These are phyloP conservation scores for Stegodyphus mimosarum DNA, from an alignment of 1,140 invertebrate species.

Conservation along the genomic window DNA sequence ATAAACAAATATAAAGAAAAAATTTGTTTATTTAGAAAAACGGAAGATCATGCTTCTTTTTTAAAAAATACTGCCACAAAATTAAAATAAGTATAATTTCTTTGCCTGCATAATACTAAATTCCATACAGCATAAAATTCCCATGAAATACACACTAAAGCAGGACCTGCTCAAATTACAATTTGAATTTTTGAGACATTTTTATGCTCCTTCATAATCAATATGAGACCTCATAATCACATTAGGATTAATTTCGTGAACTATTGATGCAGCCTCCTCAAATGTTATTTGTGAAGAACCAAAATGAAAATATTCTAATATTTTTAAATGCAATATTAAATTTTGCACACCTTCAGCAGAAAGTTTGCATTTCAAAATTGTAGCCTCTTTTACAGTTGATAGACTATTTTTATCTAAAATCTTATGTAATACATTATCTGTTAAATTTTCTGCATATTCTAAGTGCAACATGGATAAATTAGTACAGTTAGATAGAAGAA, in stretches of 20 bases:
- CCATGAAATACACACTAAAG: too few species aligned
- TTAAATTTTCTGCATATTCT: background rate
- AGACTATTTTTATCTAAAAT: conserved; percentile 30
- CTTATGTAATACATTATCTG: conserved; percentile 15
- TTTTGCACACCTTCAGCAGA: conserved; percentile 1
- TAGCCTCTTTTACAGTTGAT: conserved; percentile 17
- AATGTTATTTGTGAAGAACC: conserved; percentile 21
- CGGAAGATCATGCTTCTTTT: too few species aligned
- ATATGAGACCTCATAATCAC: conserved; percentile 14
- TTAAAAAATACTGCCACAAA: too few species aligned
- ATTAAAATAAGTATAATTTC: too few species aligned
- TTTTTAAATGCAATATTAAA: background rate
- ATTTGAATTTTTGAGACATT: too few species aligned
- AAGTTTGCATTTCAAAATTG: conserved; percentile 13
- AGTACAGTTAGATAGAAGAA: conserved; percentile 10
- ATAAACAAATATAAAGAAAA: too few species aligned
- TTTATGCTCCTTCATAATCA: background rate
- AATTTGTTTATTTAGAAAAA: too few species aligned
- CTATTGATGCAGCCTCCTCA: conserved; percentile 25
- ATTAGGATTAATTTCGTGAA: conserved; percentile 32
- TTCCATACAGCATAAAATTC: too few species aligned
- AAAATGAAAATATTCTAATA: conserved; percentile 24
- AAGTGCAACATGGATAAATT: conserved; percentile 4
- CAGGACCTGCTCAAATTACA: too few species aligned
- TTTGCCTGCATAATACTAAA: too few species aligned